Percentiles rank a stretch among this genome's conserved stretches.
phyloP scores from a whole-genome alignment of 2,797 vertebrate species.

The Gymnocypris eckloni region DNA sequence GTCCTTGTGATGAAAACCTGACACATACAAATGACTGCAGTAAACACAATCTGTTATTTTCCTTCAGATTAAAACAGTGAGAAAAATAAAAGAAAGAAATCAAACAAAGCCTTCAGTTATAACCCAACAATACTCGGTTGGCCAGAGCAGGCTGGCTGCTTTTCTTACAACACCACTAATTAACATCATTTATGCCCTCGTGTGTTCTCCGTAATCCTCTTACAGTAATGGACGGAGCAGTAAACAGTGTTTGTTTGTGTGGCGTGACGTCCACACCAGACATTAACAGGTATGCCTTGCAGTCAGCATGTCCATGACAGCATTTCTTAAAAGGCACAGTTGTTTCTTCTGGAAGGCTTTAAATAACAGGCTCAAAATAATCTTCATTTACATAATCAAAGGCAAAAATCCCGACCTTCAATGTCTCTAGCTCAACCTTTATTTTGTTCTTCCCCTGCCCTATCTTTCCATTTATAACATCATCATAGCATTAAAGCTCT shows the following conservation, averaged over 20 bases:
- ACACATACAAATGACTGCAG: background rate
- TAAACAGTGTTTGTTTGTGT: slow-evolving; percentile 30
- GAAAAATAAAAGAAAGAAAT: background rate
- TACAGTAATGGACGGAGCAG: slow-evolving; percentile 44
- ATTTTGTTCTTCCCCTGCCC: slow-evolving; percentile 13
- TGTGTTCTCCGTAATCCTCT: slow-evolving; percentile 17
- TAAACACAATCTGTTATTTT: slow-evolving; percentile 22
- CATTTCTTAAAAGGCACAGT: slow-evolving; percentile 16
- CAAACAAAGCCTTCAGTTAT: background rate
- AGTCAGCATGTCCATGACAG: slow-evolving; percentile 41
- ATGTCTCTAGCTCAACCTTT: slow-evolving; percentile 16
- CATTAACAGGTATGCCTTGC: slow-evolving; percentile 37
- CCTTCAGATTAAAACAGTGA: background rate
- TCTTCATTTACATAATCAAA: slow-evolving; percentile 11
- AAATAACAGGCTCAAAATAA: slow-evolving; percentile 27
- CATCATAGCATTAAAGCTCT: background rate
- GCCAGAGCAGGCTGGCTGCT: slow-evolving; percentile 16
- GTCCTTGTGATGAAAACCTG: slow-evolving; percentile 6
- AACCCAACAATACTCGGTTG: slow-evolving; percentile 24
- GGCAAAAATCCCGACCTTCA: slow-evolving; percentile 12
- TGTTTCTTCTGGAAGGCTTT: background rate
- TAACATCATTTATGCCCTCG: slow-evolving; percentile 17
- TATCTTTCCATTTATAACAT: slow-evolving; percentile 4
- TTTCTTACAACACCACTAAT: slow-evolving; percentile 25
- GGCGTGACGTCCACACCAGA: background rate